These are phyloP conservation scores for Aculops lycopersici DNA, from an alignment of 1,140 invertebrate species.

Conservation along the genomic window DNA sequence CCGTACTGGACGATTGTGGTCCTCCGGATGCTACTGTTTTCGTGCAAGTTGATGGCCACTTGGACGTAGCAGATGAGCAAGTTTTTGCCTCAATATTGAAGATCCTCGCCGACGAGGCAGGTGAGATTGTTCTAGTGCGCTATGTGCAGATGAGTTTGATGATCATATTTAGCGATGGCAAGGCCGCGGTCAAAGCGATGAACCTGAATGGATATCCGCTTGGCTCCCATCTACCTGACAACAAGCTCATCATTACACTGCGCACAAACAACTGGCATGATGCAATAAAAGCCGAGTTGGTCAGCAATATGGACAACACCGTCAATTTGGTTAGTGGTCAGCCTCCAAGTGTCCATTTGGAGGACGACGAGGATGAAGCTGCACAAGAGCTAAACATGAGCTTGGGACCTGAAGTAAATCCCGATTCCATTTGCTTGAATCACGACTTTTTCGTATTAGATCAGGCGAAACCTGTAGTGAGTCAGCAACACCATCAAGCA, in stretches of 20 bases:
- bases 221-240: constrained; percentile 4
- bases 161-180: constrained; percentile 56
- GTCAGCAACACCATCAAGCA: too few relatives aligned
- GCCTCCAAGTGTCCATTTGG: constrained; percentile 5
- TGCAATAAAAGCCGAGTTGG: constrained; percentile 41
- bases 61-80: constrained; percentile 25
- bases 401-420: constrained; percentile 3
- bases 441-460: constrained; percentile 3
- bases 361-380: constrained; percentile 14
- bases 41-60: constrained; percentile 18
- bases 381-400: constrained; percentile 8
- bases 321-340: constrained; percentile 24
- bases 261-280: constrained; percentile 52
- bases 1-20: constrained; percentile 51
- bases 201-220: constrained; percentile 19
- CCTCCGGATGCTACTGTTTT: constrained; percentile 83
- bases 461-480: neutral
- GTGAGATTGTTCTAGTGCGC: constrained; percentile 51
- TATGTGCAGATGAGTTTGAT: constrained; percentile 61
- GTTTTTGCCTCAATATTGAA: constrained; percentile 34
- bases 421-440: neutral
- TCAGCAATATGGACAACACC: constrained; percentile 44
- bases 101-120: constrained; percentile 31
- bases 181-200: constrained; percentile 39
- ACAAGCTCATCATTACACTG: constrained; percentile 32